Percentiles rank a stretch among this genome's conserved stretches.
phyloP scores from a whole-genome alignment of 2,797 vertebrate genomes.

The Anolis apletophallus region DNA sequence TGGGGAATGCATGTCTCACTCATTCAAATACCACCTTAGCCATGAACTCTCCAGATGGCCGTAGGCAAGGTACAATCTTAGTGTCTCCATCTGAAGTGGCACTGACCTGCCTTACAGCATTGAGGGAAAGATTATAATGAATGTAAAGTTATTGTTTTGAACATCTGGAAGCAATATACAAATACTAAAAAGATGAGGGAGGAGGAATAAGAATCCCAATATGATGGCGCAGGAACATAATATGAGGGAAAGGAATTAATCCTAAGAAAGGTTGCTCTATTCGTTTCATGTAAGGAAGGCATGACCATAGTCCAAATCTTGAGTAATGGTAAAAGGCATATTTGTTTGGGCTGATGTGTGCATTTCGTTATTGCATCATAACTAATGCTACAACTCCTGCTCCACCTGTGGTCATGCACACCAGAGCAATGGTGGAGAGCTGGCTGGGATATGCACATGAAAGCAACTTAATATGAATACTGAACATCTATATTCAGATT shows the following conservation, averaged over 20 bases:
- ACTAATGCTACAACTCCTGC: no score
- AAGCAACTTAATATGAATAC: neutral
- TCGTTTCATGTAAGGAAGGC: no score
- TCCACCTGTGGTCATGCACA: neutral
- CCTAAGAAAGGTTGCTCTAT: neutral
- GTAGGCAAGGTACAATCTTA: neutral
- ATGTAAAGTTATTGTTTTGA: neutral
- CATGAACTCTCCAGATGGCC: neutral
- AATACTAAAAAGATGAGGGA: neutral
- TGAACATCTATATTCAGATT: neutral
- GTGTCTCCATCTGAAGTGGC: neutral
- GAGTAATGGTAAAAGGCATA: neutral
- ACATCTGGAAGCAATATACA: neutral
- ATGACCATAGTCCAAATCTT: neutral
- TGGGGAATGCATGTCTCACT: no score
- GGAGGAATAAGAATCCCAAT: neutral
- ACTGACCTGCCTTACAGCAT: neutral
- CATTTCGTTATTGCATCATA: no score
- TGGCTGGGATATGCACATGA: neutral
- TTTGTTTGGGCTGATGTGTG: neutral
- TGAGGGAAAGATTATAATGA: neutral
- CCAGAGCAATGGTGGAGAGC: neutral
- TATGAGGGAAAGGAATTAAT: neutral
- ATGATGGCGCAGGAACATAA: neutral
- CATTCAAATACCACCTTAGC: neutral